Evolutionary conservation across 2,888 invertebrate genomes (phyloP), one percentile per base, ranked within the genome.

Genomic region (Idaea biselata): DNA sequence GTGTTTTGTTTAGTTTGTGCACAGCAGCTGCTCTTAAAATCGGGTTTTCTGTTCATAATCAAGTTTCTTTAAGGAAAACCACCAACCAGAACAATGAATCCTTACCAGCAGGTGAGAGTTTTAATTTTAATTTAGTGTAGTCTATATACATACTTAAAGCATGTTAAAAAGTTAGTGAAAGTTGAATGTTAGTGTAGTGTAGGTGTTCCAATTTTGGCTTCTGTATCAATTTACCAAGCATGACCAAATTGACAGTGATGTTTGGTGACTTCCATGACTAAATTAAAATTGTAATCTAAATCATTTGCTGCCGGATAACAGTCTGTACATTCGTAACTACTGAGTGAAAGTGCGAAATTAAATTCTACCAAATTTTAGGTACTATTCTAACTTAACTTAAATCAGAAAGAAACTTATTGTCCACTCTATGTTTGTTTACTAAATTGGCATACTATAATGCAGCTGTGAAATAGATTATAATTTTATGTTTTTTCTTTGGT

Each of bases 101-200:
- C 91, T 25, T 89, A 90, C 71, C 87, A 86, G 69, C 87, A 86
- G 82, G 87, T 87, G 77, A 81, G 84, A 44, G 82, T 54, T 61
- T 53, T 16, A 55, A 53, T 25, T 63, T 66, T 64, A 18, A 60
- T 62, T 64, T 61, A 66, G 11, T 14, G 44, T 44, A 44, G 44
- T 6, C 11, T n/a, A n/a, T n/a, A n/a, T n/a, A n/a, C n/a, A n/a
- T 44, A 44, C 44, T 14, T 14, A 44, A 8, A 8, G 44, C 44
- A 44, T 44, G 44, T 44, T 8, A 44, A 44, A 44, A 8, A 44
- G 11, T 44, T 44, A 44, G 44, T 44, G 44, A 44, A 44, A 44
- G 44, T 44, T 44, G 44, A 8, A 44, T 11, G 33, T 11, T 14
- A 25, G 25, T 25, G 11, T 44, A 44, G 44, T 44, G 44, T 31